phyloP scores from a whole-genome alignment of 1,140 invertebrate genomes.

The Drosophila ambigua region DNA sequence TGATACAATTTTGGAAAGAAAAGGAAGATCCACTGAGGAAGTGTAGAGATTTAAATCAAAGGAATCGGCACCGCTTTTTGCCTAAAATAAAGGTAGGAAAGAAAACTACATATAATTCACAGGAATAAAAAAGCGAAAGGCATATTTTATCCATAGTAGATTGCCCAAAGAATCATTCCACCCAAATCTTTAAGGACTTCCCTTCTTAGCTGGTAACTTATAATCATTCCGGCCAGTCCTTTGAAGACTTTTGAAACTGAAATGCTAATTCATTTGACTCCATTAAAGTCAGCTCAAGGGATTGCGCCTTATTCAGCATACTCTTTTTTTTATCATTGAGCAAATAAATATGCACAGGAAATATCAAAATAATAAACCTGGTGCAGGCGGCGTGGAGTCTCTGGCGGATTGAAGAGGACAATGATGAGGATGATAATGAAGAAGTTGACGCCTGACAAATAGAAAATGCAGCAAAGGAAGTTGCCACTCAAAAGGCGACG shows the following conservation, averaged over 20 bases:
- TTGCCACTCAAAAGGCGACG: constrained; percentile 51
- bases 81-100: no score
- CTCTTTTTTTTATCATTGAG: constrained; percentile 32
- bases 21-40: no score
- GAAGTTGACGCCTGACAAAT: constrained; percentile 52
- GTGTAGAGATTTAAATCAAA: no score
- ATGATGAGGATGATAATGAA: constrained; percentile 43
- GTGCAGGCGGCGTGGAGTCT: constrained; percentile 38
- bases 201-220: no score
- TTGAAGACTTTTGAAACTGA: neutral
- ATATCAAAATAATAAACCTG: constrained; percentile 72
- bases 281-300: constrained; percentile 48
- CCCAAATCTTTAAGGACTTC: no score
- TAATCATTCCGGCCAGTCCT: no score
- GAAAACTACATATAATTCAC: no score
- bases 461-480: constrained; percentile 54
- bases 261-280: constrained; percentile 32
- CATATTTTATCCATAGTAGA: no score
- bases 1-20: no score
- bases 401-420: constrained; percentile 29
- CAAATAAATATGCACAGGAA: constrained; percentile 53
- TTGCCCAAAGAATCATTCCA: no score
- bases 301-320: constrained; percentile 1
- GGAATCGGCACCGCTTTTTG: no score
- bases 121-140: no score